phyloP scores from a whole-genome alignment of 2,113 vertebrate species.

The Osmerus mordax region DNA sequence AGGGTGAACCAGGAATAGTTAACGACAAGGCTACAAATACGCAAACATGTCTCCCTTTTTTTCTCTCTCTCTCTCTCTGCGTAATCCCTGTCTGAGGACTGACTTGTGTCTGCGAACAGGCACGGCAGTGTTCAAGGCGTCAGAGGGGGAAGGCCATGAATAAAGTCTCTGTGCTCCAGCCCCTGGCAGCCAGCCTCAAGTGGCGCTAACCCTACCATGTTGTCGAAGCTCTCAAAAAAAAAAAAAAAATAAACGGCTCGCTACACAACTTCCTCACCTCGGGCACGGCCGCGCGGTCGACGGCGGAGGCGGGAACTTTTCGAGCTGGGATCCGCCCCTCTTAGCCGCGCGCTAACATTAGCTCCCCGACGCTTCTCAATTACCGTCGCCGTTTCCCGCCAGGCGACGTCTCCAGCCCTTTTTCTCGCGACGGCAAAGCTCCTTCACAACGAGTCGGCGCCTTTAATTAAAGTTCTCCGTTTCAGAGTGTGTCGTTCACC shows the following conservation, averaged over 20 bases:
- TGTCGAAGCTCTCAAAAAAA: slow-evolving; percentile 4
- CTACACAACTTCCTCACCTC: too few species aligned
- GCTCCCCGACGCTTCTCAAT: slow-evolving; percentile 25
- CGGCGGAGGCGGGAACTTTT: too few species aligned
- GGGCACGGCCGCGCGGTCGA: too few species aligned
- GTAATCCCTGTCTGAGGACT: slow-evolving; percentile 9
- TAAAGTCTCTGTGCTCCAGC: not conserved
- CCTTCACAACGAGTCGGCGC: slow-evolving; percentile 58
- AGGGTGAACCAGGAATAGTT: slow-evolving; percentile 7
- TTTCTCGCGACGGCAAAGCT: slow-evolving; percentile 9
- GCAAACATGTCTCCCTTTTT: not conserved
- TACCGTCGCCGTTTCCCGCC: slow-evolving; percentile 29
- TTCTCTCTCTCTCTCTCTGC: not conserved
- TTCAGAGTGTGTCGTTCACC: slow-evolving; percentile 65
- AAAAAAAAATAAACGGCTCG: not conserved
- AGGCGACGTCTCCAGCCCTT: slow-evolving; percentile 14
- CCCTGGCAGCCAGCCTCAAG: not conserved
- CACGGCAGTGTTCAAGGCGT: slow-evolving; percentile 5
- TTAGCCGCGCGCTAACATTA: slow-evolving; percentile 25
- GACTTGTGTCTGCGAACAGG: slow-evolving; percentile 14
- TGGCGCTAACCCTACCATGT: slow-evolving; percentile 1
- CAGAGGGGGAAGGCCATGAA: not conserved
- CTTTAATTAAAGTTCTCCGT: slow-evolving; percentile 70
- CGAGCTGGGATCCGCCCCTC: not conserved
- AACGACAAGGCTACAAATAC: not conserved